These are phyloP conservation scores for Bryconaethiops microstoma DNA, from an alignment of 2,797 vertebrate species.

Conservation along the genomic window DNA sequence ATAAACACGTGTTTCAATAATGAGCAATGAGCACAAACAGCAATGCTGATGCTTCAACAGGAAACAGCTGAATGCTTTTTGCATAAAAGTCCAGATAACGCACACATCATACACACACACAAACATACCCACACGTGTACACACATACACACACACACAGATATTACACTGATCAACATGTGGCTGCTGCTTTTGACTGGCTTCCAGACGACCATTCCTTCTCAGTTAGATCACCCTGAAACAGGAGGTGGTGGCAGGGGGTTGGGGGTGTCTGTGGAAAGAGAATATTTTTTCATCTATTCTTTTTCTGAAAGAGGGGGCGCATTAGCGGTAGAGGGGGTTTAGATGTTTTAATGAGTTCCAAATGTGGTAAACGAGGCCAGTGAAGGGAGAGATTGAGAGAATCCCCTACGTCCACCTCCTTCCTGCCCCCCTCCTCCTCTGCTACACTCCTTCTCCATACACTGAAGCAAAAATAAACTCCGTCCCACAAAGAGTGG, in stretches of 20 bases:
- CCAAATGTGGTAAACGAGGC: slow-evolving; percentile 82
- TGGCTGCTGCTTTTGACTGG: slow-evolving; percentile 63
- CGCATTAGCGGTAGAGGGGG: slow-evolving; percentile 66
- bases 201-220: slow-evolving; percentile 81
- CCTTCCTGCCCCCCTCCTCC: slow-evolving; percentile 56
- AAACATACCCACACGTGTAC: slow-evolving; percentile 46
- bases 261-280: slow-evolving; percentile 79
- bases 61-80: slow-evolving; percentile 49
- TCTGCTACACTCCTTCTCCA: slow-evolving; percentile 44
- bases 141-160: slow-evolving; percentile 52
- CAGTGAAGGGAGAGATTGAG: slow-evolving; percentile 69
- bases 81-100: slow-evolving; percentile 42
- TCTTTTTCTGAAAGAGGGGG: slow-evolving; percentile 68
- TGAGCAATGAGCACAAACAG: slow-evolving; percentile 32
- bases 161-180: slow-evolving; percentile 77
- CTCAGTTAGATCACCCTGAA: slow-evolving; percentile 80
- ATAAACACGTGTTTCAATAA: slow-evolving; percentile 36
- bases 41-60: slow-evolving; percentile 27
- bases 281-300: slow-evolving; percentile 71
- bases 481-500: neutral
- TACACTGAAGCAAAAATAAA: slow-evolving; percentile 51
- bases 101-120: slow-evolving; percentile 4
- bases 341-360: slow-evolving; percentile 79
- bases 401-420: slow-evolving; percentile 65
- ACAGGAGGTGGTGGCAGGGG: slow-evolving; percentile 75